Conservation (phyloP, 2,113 vertebrate species). For the Emydura subglobosa region DNA sequence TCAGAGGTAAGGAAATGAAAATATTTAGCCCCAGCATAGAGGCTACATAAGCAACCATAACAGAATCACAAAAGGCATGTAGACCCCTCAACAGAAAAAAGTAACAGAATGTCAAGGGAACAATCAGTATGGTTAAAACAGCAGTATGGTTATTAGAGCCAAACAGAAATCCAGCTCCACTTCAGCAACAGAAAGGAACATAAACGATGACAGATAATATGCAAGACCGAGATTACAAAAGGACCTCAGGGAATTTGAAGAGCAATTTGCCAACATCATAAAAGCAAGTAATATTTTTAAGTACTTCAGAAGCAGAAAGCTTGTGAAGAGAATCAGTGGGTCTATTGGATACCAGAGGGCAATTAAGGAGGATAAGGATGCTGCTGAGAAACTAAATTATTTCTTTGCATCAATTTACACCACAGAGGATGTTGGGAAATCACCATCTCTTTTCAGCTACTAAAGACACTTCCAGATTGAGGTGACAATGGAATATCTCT, state of each 20-base stretch:
- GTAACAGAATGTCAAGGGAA: not conserved
- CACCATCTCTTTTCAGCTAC: not conserved
- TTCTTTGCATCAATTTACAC: fast-evolving
- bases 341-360: not conserved
- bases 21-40: fast-evolving
- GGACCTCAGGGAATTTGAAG: not conserved
- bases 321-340: not conserved
- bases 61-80: not conserved
- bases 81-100: not conserved
- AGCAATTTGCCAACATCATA: not conserved
- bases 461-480: not conserved
- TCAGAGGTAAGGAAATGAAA: not conserved
- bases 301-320: not conserved
- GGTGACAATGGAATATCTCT: not conserved
- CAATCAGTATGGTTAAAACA: not conserved
- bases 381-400: fast-evolving
- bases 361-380: not conserved
- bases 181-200: not conserved
- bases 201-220: not conserved
- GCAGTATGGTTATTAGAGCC: not conserved
- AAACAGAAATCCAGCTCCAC: not conserved
- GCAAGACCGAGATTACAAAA: not conserved
- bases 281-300: not conserved
- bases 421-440: fast-evolving
- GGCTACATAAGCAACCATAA: not conserved